Percentiles rank a stretch among this genome's conserved stretches.
These are phyloP conservation scores for Ammodytes dubius DNA, from an alignment of 2,113 vertebrate species.

Conservation along the genomic window DNA sequence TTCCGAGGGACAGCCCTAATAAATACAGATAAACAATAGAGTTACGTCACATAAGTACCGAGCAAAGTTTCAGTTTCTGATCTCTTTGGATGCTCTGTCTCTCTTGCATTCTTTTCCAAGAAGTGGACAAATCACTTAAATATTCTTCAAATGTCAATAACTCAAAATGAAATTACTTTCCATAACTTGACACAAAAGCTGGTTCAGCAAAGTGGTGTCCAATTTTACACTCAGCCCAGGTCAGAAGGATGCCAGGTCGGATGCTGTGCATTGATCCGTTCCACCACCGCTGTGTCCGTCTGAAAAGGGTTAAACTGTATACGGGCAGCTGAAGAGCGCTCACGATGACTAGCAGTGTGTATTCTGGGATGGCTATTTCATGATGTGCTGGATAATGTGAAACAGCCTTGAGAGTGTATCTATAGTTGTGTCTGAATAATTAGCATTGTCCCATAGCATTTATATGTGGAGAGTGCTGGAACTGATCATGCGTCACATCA, in stretches of 20 bases:
- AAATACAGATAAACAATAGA: not conserved
- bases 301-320: not conserved
- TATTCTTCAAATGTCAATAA: not conserved
- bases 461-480: not conserved
- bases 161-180: not conserved
- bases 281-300: not conserved
- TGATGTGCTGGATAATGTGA: not conserved
- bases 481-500: not conserved
- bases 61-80: conserved; percentile 6
- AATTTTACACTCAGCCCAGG: not conserved
- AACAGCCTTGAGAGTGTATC: not conserved
- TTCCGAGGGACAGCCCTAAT: too few relatives aligned
- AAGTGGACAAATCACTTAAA: not conserved
- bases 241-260: not conserved
- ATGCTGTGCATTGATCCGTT: not conserved
- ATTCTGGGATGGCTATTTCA: not conserved
- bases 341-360: not conserved
- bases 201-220: not conserved
- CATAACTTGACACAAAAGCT: not conserved
- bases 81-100: not conserved
- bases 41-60: not conserved
- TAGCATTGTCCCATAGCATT: not conserved
- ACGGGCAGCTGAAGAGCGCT: not conserved
- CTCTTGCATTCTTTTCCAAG: not conserved
- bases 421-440: conserved; percentile 1